Evolutionary conservation across 2,113 vertebrate species (phyloP).

Genomic region (Lucifuga dentata): DNA sequence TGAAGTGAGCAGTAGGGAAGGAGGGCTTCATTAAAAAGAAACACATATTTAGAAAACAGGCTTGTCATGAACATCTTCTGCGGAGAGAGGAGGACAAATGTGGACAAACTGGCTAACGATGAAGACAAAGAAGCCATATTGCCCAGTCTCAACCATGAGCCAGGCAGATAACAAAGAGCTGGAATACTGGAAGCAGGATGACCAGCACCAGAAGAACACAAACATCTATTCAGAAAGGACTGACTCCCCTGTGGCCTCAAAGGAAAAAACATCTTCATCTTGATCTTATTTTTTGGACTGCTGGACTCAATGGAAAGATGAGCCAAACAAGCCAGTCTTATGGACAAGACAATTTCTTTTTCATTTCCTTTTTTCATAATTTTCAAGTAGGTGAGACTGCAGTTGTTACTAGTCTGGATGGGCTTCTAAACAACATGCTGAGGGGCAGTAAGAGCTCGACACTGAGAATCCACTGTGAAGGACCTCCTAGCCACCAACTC

Average conservation of each 20-base stretch:
- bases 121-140: conserved; percentile 47
- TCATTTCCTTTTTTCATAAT: not conserved
- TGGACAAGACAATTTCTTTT: conserved; percentile 17
- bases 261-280: conserved; percentile 15
- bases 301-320: conserved; percentile 26
- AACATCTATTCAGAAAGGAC: conserved; percentile 11
- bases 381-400: conserved; percentile 3
- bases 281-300: not conserved
- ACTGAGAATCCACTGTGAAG: conserved; percentile 1
- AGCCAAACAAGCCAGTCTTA: conserved; percentile 8
- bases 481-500: conserved; percentile 8
- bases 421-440: conserved; percentile 16
- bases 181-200: conserved; percentile 17
- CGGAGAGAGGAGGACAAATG: conserved; percentile 16
- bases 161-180: conserved; percentile 73
- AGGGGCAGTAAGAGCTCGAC: conserved; percentile 6
- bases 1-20: not conserved
- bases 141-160: conserved; percentile 31
- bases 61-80: conserved; percentile 40
- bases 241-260: conserved; percentile 20
- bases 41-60: not conserved
- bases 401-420: not conserved
- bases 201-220: not conserved
- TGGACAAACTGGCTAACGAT: conserved; percentile 10
- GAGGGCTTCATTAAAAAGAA: not conserved